A percentile compares a stretch with the other conserved stretches of the same genome.
Evolutionary conservation across 2,113 vertebrate species (phyloP).

Genomic region (Meriones unguiculatus): DNA sequence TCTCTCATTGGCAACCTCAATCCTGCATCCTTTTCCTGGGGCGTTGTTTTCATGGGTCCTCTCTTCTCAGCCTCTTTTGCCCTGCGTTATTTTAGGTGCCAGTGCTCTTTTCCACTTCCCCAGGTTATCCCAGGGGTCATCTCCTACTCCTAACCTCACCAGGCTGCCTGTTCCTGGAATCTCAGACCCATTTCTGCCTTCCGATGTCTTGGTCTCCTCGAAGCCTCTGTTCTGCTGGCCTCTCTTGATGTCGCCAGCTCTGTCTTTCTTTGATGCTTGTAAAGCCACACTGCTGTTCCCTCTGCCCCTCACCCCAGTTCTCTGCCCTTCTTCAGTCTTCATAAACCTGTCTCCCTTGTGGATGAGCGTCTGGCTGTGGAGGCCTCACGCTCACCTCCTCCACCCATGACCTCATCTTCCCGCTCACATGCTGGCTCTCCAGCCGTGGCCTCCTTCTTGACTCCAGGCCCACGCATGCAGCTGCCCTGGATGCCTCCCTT

Average conservation of each 20-base stretch:
- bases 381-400: background rate
- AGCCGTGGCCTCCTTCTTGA: conserved; percentile 55
- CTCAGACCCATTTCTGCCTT: background rate
- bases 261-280: background rate
- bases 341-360: conserved; percentile 24
- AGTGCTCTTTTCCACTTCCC: background rate
- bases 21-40: background rate
- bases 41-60: background rate
- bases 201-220: background rate
- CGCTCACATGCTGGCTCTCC: conserved; percentile 9
- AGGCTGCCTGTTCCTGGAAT: background rate
- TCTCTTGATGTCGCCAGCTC: background rate
- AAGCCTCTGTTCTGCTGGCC: background rate
- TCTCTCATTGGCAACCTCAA: background rate
- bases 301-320: background rate
- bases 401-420: conserved; percentile 67
- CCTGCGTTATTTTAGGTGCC: background rate
- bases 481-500: conserved; percentile 55
- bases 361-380: conserved; percentile 7
- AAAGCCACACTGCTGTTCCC: background rate
- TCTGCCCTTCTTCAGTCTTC: background rate
- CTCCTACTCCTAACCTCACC: background rate
- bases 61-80: background rate
- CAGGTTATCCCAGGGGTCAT: background rate
- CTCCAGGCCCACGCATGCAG: conserved; percentile 44